These are phyloP conservation scores for Apus apus DNA, from an alignment of 2,113 vertebrate genomes.

Conservation along the genomic window DNA sequence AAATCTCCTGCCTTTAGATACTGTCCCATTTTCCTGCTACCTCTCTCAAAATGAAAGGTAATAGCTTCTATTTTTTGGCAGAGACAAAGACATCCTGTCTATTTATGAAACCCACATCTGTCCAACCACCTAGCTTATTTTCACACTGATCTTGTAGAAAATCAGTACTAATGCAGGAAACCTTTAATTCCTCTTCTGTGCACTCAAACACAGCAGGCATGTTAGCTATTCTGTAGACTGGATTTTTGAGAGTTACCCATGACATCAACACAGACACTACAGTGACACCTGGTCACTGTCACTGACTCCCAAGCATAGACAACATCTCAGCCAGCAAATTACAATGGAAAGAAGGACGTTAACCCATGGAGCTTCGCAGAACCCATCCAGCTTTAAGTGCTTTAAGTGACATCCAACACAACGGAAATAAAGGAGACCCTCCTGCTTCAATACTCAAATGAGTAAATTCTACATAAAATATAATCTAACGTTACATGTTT, in stretches of 20 bases:
- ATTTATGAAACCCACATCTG: background rate
- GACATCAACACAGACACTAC: background rate
- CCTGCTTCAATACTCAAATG: background rate
- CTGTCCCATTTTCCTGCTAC: background rate
- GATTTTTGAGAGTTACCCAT: background rate
- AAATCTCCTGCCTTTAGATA: background rate
- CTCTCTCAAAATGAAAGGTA: background rate
- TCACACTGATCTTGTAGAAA: background rate
- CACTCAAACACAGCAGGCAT: background rate
- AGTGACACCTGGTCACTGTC: background rate
- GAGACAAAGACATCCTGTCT: background rate
- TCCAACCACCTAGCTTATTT: background rate
- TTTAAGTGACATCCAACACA: background rate
- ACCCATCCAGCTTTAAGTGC: background rate
- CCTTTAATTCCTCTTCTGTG: background rate
- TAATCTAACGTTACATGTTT: background rate
- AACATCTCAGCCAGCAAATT: background rate
- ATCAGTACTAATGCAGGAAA: background rate
- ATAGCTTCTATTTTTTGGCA: background rate
- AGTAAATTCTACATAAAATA: background rate
- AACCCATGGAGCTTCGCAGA: background rate
- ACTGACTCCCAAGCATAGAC: background rate
- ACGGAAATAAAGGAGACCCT: background rate
- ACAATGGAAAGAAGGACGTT: background rate
- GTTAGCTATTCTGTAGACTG: too few species aligned